Evolutionary conservation across 2,888 invertebrate genomes (phyloP), one percentile per base, ranked within the genome.

Genomic region (Aspidapion aeneum): DNA sequence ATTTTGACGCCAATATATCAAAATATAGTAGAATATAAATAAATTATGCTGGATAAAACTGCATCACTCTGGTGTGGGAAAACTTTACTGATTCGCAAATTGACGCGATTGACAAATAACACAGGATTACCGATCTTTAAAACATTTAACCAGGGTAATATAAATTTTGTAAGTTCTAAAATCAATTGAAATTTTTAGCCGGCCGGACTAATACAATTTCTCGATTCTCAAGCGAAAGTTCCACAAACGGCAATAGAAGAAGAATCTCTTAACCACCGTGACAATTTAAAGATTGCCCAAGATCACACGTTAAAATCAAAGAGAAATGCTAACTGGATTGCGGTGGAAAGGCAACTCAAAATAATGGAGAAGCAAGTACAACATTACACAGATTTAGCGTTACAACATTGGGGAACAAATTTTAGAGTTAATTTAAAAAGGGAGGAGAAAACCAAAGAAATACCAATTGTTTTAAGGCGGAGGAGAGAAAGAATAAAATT

Each of bases 201-300:
- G 0, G 88, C 92, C 66, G 98, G 99, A 48, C 84, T 99, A 18
- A 82, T 98, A 63, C 87, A 87, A 60, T 97, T 92, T 80, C 83
- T 99, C 67, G 96, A 98, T 74, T 94, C 94, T 0, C 83, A 87
- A 21, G 97, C 96, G 64, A 84, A 86, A 61, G 92, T 96, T 0
- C 94, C 96, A 0, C 86, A 88, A 35, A 83, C 85, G 0, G 89
- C 89, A 62, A 71, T 88, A 22, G 90, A 90, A 72, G 88, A 87
- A 71, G 90, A 91, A 66, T 82, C 86, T 66, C 79, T 90, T 55
- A 89, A 90, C 72, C 89, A 91, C 75, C 84, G 99, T 60, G 98
- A 99, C 82, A 99, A 98, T 84, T 84, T 99, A 71, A 94, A 95
- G 81, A 87, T 98, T 66, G 98, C 98, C 50, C 91, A 92, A 76